phyloP scores from a whole-genome alignment of 2,797 vertebrate species.

The Enteromius unitaeniatus region DNA sequence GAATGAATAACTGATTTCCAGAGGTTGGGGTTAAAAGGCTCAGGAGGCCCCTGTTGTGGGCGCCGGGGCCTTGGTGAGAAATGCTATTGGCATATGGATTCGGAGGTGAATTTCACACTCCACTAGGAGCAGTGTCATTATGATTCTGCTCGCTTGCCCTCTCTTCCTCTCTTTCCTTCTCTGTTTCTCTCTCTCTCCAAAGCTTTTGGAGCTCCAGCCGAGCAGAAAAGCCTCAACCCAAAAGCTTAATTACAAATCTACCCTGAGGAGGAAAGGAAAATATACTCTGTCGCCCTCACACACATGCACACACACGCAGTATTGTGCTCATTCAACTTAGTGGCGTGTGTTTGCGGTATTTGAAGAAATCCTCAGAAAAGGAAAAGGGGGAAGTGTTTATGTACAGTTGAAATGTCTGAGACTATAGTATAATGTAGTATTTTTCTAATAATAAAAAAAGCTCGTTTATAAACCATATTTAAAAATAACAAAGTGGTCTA shows the following conservation, averaged over 20 bases:
- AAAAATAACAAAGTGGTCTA: not conserved
- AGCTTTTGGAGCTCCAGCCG: conserved; percentile 45
- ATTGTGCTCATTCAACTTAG: not conserved
- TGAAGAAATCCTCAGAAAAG: not conserved
- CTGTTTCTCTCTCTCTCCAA: conserved; percentile 39
- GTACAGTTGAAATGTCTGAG: not conserved
- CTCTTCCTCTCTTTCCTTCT: conserved; percentile 26
- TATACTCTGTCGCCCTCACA: conserved; percentile 29
- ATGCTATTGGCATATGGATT: conserved; percentile 50
- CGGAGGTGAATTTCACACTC: conserved; percentile 57
- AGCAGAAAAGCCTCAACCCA: conserved; percentile 53
- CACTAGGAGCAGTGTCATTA: conserved; percentile 55
- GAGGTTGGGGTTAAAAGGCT: conserved; percentile 45
- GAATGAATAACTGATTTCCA: conserved; percentile 54
- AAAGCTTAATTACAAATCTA: conserved; percentile 59
- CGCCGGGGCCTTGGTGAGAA: conserved; percentile 1
- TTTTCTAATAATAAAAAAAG: not conserved
- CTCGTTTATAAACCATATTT: not conserved
- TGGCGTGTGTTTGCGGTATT: not conserved
- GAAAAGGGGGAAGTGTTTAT: not conserved
- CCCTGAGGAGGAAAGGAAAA: conserved; percentile 57
- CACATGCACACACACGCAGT: not conserved
- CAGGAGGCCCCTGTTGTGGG: conserved; percentile 32
- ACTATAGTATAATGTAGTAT: not conserved
- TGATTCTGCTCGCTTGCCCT: conserved; percentile 33